phyloP scores from a whole-genome alignment of 2,797 vertebrate genomes.

The Chaunax sp. region DNA sequence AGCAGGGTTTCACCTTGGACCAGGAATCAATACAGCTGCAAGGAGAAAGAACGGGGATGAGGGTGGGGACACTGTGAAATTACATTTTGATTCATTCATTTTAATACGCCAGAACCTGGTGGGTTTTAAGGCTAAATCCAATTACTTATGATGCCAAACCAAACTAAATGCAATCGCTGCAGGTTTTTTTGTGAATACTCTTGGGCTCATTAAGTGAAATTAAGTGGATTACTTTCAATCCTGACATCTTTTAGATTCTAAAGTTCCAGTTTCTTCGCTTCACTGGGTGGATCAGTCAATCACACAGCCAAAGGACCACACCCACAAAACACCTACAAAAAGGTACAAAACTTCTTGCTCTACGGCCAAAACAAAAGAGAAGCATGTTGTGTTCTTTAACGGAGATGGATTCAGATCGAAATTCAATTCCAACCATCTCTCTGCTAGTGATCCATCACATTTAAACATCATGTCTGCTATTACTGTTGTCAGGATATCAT shows the following conservation, averaged over 20 bases:
- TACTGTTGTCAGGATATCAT: too few relatives aligned
- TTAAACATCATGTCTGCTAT: too few relatives aligned
- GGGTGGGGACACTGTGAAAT: not conserved
- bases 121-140: slow-evolving; percentile 5
- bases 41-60: slow-evolving; percentile 1
- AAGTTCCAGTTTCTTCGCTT: slow-evolving; percentile 6
- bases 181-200: too few relatives aligned
- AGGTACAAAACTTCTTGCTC: not conserved
- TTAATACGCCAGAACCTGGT: not conserved
- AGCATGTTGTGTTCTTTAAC: not conserved
- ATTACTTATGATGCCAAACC: slow-evolving; percentile 13
- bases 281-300: slow-evolving; percentile 7
- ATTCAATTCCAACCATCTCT: not conserved
- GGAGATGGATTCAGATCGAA: not conserved
- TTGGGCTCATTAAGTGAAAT: too few relatives aligned
- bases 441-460: not conserved
- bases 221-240: slow-evolving; percentile 5
- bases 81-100: not conserved
- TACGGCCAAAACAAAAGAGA: not conserved
- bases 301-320: too few relatives aligned
- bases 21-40: slow-evolving; percentile 86
- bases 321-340: slow-evolving; percentile 26
- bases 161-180: slow-evolving; percentile 14
- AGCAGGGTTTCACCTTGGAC: slow-evolving; percentile 87
- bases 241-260: not conserved